phyloP scores from a whole-genome alignment of 1,140 invertebrate genomes.

The Helicoverpa armigera region DNA sequence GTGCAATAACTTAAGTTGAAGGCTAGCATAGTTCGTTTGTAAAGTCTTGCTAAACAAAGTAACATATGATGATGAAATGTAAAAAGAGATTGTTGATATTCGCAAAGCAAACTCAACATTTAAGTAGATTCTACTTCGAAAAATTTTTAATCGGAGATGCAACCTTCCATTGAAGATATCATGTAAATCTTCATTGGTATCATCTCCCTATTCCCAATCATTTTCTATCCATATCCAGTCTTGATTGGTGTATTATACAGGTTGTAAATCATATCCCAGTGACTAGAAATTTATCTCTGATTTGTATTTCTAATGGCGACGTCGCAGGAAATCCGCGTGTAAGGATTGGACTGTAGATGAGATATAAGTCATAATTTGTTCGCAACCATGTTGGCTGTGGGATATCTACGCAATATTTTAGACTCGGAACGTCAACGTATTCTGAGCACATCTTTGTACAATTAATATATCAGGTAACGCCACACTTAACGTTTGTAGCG shows the following conservation, averaged over 20 bases:
- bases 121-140: too few species aligned
- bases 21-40: too few species aligned
- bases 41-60: too few species aligned
- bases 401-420: conserved; percentile 11
- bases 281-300: conserved; percentile 18
- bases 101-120: too few species aligned
- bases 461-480: conserved; percentile 41
- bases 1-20: too few species aligned
- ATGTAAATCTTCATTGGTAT: not conserved
- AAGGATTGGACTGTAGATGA: conserved; percentile 25
- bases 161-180: not conserved
- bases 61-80: too few species aligned
- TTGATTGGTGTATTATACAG: conserved; percentile 8
- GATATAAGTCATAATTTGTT: conserved; percentile 28
- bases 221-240: not conserved
- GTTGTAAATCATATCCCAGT: conserved; percentile 15
- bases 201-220: not conserved
- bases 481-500: conserved; percentile 26
- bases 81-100: too few species aligned
- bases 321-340: conserved; percentile 35
- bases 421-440: not conserved
- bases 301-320: conserved; percentile 39
- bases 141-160: too few species aligned
- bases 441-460: conserved; percentile 7
- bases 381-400: not conserved